Conservation (phyloP, 1,140 invertebrate genomes). For the Drosophila novamexicana region DNA sequence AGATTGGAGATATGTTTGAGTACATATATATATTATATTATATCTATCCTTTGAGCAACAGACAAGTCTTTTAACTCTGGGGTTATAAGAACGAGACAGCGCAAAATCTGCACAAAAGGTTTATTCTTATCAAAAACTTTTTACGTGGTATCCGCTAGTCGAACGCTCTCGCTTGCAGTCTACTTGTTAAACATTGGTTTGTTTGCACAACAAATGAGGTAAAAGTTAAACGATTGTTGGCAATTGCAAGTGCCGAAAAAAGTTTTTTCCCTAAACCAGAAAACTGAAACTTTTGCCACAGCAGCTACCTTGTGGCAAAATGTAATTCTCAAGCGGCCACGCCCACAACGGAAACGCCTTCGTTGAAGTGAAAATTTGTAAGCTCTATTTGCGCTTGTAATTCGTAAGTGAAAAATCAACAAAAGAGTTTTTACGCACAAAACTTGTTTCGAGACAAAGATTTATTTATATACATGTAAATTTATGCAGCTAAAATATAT, state of each 20-base stretch:
- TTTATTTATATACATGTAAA: constrained; percentile 47
- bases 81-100: too few relatives aligned
- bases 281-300: constrained; percentile 1
- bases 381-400: constrained; percentile 48
- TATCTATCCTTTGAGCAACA: too few relatives aligned
- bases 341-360: not conserved
- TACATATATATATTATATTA: too few relatives aligned
- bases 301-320: not conserved
- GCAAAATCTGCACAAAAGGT: too few relatives aligned
- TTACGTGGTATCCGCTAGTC: not conserved
- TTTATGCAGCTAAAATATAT: constrained; percentile 12
- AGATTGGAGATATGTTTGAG: too few relatives aligned
- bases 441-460: constrained; percentile 18
- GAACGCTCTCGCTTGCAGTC: too few relatives aligned
- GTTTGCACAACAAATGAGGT: constrained; percentile 17
- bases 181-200: not conserved
- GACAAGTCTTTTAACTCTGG: too few relatives aligned
- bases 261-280: constrained; percentile 4
- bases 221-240: constrained; percentile 17
- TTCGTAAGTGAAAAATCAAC: constrained; percentile 59
- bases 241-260: constrained; percentile 20
- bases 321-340: not conserved
- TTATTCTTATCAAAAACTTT: too few relatives aligned
- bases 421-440: constrained; percentile 45
- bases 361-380: constrained; percentile 14